A percentile compares a stretch with the other conserved stretches of the same genome.
Evolutionary conservation across 1,140 invertebrate genomes (phyloP).

Genomic region (Patella vulgata): DNA sequence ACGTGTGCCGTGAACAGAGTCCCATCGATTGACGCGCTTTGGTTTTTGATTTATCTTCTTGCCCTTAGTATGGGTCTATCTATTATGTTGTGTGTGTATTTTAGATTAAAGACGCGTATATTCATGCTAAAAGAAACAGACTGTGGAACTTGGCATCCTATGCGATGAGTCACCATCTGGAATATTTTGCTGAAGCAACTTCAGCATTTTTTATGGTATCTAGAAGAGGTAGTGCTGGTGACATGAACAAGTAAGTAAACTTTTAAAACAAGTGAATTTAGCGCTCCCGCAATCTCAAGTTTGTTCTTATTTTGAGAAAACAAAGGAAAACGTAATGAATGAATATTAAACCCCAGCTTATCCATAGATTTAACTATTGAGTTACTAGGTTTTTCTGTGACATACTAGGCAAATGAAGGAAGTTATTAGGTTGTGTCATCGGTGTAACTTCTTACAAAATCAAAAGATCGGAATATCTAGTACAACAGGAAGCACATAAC

Average conservation of each 20-base stretch:
- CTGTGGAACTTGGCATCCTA: constrained; percentile 34
- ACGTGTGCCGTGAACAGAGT: neutral
- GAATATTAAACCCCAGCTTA: too few relatives aligned
- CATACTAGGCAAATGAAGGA: too few relatives aligned
- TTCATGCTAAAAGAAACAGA: constrained; percentile 20
- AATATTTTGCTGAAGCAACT: constrained; percentile 41
- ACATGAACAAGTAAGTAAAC: constrained; percentile 34
- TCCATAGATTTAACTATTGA: too few relatives aligned
- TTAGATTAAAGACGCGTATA: constrained; percentile 31
- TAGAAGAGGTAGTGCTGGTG: constrained; percentile 14
- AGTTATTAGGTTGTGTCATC: too few relatives aligned
- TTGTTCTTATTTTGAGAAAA: too few relatives aligned
- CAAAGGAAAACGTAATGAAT: too few relatives aligned
- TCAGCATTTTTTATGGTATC: constrained; percentile 27
- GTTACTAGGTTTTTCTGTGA: too few relatives aligned
- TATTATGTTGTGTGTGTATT: neutral
- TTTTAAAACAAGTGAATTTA: too few relatives aligned
- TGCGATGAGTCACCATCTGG: constrained; percentile 35
- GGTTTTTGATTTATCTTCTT: neutral
- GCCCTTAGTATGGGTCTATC: neutral
- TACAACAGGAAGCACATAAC: too few relatives aligned
- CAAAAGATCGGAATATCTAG: too few relatives aligned
- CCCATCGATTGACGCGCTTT: neutral
- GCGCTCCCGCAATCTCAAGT: too few relatives aligned
- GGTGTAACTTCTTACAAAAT: too few relatives aligned